phyloP scores from a whole-genome alignment of 2,113 vertebrate species.

The Zosterops borbonicus region DNA sequence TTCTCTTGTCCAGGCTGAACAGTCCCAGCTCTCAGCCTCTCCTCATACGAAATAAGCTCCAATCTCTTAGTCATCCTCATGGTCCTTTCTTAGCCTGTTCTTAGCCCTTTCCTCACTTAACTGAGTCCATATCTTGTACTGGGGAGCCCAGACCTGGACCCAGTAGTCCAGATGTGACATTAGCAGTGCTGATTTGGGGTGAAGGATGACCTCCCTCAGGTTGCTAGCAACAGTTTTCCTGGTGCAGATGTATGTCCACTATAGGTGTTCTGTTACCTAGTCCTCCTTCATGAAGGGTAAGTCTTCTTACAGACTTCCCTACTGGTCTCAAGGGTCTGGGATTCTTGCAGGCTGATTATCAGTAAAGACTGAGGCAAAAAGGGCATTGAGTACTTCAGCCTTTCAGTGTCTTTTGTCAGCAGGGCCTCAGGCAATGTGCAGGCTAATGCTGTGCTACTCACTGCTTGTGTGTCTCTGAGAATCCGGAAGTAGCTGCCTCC shows the following conservation, averaged over 20 bases:
- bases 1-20: not conserved
- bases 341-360: not conserved
- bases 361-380: not conserved
- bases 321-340: not conserved
- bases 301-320: not conserved
- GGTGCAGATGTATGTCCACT: not conserved
- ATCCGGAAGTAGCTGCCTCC: not conserved
- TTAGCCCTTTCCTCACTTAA: not conserved
- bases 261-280: not conserved
- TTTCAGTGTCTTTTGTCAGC: not conserved
- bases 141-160: not conserved
- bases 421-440: accelerated
- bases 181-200: not conserved
- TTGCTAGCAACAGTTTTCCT: not conserved
- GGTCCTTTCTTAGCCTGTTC: not conserved
- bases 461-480: not conserved
- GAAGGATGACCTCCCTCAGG: not conserved
- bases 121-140: not conserved
- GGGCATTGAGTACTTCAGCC: not conserved
- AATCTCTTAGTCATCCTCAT: not conserved
- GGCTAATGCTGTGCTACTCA: not conserved
- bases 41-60: not conserved
- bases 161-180: not conserved
- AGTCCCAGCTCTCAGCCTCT: not conserved
- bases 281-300: not conserved